Evolutionary conservation across 2,797 vertebrate genomes (phyloP), one percentile per base, ranked within the genome.

Genomic region (Miichthys miiuy): DNA sequence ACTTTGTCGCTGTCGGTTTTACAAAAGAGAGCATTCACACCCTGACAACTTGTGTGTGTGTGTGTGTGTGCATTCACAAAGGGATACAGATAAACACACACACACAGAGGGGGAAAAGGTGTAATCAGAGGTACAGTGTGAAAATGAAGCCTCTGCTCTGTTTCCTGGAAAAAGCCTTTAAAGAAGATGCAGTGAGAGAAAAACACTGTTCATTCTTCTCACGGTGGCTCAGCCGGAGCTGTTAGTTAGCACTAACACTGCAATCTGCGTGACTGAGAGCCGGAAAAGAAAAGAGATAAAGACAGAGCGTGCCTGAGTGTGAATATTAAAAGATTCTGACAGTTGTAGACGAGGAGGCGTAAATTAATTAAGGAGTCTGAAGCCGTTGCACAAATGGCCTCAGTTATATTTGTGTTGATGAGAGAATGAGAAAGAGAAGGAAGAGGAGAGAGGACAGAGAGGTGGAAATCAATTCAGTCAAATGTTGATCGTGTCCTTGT

Each of bases 281-380:
- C 60, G 60, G 52, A 75, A 58, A 60, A 6, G 47, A 14, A 73
- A 18, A 14, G 50, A 50, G 54, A 51, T 20, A 34, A 42, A 21
- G 55, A 14, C 55, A 11, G 38, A n/a, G 61, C 55, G 23, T 0
- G 61, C 44, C 34, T 3, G 52, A 16, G 68, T 3, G 56, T 14
- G 69, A 55, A 41, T 60, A 74, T 72, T 58, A 73, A 17, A 65
- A 80, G 57, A 75, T 21, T 48, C 34, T 48, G 75, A 72, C 52
- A 70, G 66, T 38, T 42, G 60, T 18, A 65, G 58, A 54, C 25
- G 52, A 61, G 57, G 63, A 86, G 76, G 63, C 84, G 85, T 69
- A 87, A 88, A 92, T 80, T 48, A 74, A 83, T 72, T 5, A 52
- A 67, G 17, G 68, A n/a, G 62, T 78, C 61, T 73, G 2, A 74